Base-by-base conservation (phyloP, 2,888 invertebrate genomes). In the Polydrusus pterygomalis region DNA sequence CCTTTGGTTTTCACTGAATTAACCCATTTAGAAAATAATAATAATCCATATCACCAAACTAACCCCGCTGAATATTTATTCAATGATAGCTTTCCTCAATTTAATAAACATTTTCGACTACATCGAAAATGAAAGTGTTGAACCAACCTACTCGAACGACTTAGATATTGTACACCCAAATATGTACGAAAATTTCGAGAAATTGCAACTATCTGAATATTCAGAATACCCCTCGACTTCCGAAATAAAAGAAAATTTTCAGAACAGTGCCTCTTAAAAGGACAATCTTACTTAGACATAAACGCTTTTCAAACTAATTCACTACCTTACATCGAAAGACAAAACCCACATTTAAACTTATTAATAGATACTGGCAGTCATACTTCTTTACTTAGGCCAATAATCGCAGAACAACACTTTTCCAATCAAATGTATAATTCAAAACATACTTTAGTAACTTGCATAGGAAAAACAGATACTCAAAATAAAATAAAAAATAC, bases 241-340 rank as follows among this genome's bases (percentile, higher is more conserved):
- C n/a, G 30, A 25, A 11, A 56, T 7, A n/a, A 56, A 56, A 10
- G 56, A 56, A 56, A 56, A 56, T 25, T 56, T 56, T 56, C 25
- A n/a, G n/a, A n/a, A n/a, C n/a, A n/a, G n/a, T n/a, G n/a, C n/a
- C n/a, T n/a, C n/a, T n/a, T n/a, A n/a, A n/a, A n/a, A n/a, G n/a
- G n/a, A n/a, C n/a, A n/a, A n/a, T n/a, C n/a, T n/a, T n/a, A n/a
- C n/a, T n/a, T n/a, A n/a, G n/a, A n/a, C n/a, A n/a, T n/a, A n/a
- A n/a, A n/a, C n/a, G n/a, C n/a, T n/a, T n/a, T n/a, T n/a, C n/a
- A n/a, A n/a, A n/a, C n/a, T n/a, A n/a, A n/a, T n/a, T n/a, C n/a
- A n/a, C n/a, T n/a, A n/a, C n/a, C n/a, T n/a, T n/a, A n/a, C n/a
- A n/a, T n/a, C n/a, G n/a, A n/a, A n/a, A n/a, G n/a, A n/a, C n/a